Percentiles rank a stretch among this genome's conserved stretches.
Evolutionary conservation across 2,113 vertebrate genomes (phyloP).

Genomic region (Brachyhypopomus gauderio): DNA sequence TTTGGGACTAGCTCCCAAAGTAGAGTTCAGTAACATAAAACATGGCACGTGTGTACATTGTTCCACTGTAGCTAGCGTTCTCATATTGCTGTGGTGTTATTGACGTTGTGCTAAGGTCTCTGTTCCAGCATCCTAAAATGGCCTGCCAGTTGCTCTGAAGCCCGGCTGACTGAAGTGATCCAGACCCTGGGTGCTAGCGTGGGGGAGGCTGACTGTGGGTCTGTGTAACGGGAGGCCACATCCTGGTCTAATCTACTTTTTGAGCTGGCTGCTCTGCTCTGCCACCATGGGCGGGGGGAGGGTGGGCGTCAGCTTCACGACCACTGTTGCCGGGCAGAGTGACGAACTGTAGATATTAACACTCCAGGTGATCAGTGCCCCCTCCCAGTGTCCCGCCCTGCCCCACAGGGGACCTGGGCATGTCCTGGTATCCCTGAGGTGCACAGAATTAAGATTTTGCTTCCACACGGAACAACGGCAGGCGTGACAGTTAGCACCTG

Average conservation of each 20-base stretch:
- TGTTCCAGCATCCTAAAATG: slow-evolving; percentile 8
- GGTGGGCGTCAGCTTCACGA: slow-evolving; percentile 61
- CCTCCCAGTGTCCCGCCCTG: neutral
- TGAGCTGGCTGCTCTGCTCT: slow-evolving; percentile 60
- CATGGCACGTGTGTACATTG: neutral
- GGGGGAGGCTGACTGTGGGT: slow-evolving; percentile 57
- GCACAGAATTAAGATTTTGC: neutral
- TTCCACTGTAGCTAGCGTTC: neutral
- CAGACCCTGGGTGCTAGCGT: slow-evolving; percentile 54
- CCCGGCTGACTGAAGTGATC: slow-evolving; percentile 15
- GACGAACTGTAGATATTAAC: slow-evolving; percentile 56
- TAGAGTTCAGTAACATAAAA: too few species aligned
- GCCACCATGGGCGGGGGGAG: slow-evolving; percentile 63
- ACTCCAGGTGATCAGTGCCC: slow-evolving; percentile 6
- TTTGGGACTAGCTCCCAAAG: too few species aligned
- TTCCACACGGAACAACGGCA: neutral
- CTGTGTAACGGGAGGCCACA: slow-evolving; percentile 70
- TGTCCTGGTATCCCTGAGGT: slow-evolving; percentile 9
- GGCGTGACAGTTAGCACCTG: neutral
- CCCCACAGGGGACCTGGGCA: slow-evolving; percentile 5
- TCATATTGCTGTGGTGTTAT: neutral
- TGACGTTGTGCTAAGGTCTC: neutral
- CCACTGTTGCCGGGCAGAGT: slow-evolving; percentile 70
- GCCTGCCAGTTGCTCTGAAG: slow-evolving; percentile 28
- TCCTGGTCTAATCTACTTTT: slow-evolving; percentile 66